These are phyloP conservation scores for Hirudinaria manillensis DNA, from an alignment of 2,888 invertebrate species.

Conservation along the genomic window DNA sequence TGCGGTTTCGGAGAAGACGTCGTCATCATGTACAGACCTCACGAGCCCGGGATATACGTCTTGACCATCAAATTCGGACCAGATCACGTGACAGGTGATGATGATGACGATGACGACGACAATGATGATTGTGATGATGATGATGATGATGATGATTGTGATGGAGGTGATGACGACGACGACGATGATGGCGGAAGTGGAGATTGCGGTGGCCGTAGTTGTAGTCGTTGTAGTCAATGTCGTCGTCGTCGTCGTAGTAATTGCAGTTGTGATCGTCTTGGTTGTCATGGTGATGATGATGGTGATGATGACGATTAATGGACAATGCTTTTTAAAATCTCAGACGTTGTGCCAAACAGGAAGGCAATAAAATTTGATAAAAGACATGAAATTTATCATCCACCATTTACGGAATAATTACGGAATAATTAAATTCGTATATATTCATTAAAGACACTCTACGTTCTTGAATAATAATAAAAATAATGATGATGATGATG, in stretches of 20 bases:
- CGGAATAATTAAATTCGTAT: too few relatives aligned
- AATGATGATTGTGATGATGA: not conserved
- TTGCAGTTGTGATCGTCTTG: slow-evolving; percentile 29
- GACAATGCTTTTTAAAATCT: too few relatives aligned
- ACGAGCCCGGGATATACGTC: slow-evolving; percentile 91
- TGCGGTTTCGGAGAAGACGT: slow-evolving; percentile 62
- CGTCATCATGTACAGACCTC: slow-evolving; percentile 81
- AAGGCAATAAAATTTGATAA: too few relatives aligned
- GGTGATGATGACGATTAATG: slow-evolving; percentile 22
- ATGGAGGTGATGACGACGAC: slow-evolving; percentile 14
- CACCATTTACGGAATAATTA: too few relatives aligned
- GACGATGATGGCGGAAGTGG: not conserved
- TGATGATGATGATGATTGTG: slow-evolving; percentile 18
- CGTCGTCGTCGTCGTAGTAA: slow-evolving; percentile 12
- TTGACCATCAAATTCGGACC: slow-evolving; percentile 90
- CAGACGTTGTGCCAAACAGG: too few relatives aligned
- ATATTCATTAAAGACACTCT: too few relatives aligned
- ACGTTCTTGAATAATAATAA: too few relatives aligned
- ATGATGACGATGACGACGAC: slow-evolving; percentile 27
- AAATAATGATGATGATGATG: too few relatives aligned
- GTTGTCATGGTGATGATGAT: slow-evolving; percentile 31
- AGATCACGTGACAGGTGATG: slow-evolving; percentile 49
- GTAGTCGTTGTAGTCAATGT: slow-evolving; percentile 15
- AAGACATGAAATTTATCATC: too few relatives aligned
- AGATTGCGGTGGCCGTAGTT: not conserved